These are phyloP conservation scores for Halesus radiatus DNA, from an alignment of 1,140 invertebrate genomes.

Conservation along the genomic window DNA sequence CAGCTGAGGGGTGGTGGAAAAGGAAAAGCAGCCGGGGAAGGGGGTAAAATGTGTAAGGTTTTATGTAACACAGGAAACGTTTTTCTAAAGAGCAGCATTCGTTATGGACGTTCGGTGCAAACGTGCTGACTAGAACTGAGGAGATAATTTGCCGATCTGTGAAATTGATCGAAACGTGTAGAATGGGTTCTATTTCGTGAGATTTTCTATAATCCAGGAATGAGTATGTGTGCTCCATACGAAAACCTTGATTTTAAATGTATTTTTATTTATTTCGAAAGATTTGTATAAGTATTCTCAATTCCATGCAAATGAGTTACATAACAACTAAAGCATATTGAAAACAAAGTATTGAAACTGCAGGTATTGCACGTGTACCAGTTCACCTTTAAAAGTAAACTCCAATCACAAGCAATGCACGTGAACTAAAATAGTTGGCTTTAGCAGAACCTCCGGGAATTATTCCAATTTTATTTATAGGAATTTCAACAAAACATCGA, in stretches of 20 bases:
- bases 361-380: too few relatives aligned
- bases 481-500: background rate
- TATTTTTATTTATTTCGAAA: background rate
- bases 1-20: background rate
- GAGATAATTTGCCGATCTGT: background rate
- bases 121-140: slow-evolving; percentile 8
- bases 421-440: background rate
- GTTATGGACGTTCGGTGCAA: background rate
- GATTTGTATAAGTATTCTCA: background rate
- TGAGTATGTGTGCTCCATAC: background rate
- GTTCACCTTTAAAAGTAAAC: too few relatives aligned
- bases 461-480: slow-evolving; percentile 2
- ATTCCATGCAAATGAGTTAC: too few relatives aligned
- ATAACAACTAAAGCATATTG: too few relatives aligned
- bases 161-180: background rate
- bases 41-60: background rate
- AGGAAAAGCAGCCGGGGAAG: background rate
- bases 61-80: slow-evolving; percentile 22
- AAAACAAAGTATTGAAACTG: too few relatives aligned
- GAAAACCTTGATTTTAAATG: background rate
- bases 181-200: too few relatives aligned
- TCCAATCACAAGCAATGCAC: too few relatives aligned
- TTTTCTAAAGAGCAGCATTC: slow-evolving; percentile 20
- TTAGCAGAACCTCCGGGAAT: background rate
- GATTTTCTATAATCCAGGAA: too few relatives aligned